phyloP scores from a whole-genome alignment of 2,113 vertebrate species.

The Corapipo altera region DNA sequence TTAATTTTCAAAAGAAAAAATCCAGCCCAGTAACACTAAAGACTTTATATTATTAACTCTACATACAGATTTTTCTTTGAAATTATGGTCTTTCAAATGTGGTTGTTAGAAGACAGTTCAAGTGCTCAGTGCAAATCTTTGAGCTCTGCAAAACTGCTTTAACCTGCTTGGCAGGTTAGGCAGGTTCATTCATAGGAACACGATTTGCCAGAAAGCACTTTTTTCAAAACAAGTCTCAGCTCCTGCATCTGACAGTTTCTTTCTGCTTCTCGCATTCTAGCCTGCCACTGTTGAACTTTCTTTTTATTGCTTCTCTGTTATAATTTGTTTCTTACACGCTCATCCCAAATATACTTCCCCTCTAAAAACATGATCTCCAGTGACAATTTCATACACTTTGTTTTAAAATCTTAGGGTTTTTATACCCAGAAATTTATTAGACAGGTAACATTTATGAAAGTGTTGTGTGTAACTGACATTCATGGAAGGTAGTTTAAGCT shows the following conservation, averaged over 20 bases:
- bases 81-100: neutral
- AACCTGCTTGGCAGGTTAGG: neutral
- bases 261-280: neutral
- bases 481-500: neutral
- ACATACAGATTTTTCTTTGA: neutral
- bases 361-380: neutral
- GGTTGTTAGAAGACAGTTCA: neutral
- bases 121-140: neutral
- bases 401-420: neutral
- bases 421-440: neutral
- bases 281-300: neutral
- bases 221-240: neutral
- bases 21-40: neutral
- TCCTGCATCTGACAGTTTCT: neutral
- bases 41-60: neutral
- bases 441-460: neutral
- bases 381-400: neutral
- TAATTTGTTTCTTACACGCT: neutral
- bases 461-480: neutral
- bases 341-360: neutral
- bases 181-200: neutral
- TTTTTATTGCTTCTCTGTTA: neutral
- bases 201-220: neutral
- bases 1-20: neutral
- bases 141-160: neutral